Base-by-base conservation (phyloP, 2,888 invertebrate genomes). In the Thymelicus acteon region DNA sequence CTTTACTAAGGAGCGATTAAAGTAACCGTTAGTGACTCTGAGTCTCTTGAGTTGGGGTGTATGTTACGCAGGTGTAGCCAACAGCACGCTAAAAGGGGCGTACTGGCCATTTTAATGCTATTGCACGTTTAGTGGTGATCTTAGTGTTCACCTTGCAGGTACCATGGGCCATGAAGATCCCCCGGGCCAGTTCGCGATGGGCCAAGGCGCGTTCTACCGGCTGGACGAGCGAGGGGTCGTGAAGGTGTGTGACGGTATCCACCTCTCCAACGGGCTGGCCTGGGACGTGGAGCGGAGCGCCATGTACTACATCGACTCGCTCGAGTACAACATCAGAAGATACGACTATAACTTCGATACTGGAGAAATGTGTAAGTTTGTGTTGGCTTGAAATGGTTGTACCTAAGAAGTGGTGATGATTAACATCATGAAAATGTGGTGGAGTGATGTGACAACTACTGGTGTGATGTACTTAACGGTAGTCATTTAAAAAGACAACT, bases 211-310 rank as follows among this genome's bases (percentile, higher is more conserved):
- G 0, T 82, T 95, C 15, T 95, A 86, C 82, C 88, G 88, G 0
- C n/a, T 93, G 15, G 90, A 88, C 48, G 86, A 84, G 0, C 69
- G 74, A 8, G 85, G 80, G 10, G 67, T 86, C 40, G 77, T 76
- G 52, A 83, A 78, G 52, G 62, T 90, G 8, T 85, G 71, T 0
- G 78, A 79, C 1, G 74, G 76, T 0, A 86, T 97, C 10, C 92
- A 93, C 63, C 94, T 97, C 76, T 96, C 97, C n/a, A 97, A 98
- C 85, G 97, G 97, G 0, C 87, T 97, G 54, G 96, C 96, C 8
- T 98, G 97, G 97, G 95, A 96, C 79, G 85, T 94, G 12, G 90
- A 95, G 73, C 88, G 94, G 73, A 95, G 95, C 71, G 95, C 95
- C 65, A 95, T 97, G 91, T 97, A 96, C 85, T 97, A 95, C 85